Percentiles rank a stretch among this genome's conserved stretches.
Conservation (phyloP, 2,797 vertebrate genomes). For the Ctenopoma kingsleyae region DNA sequence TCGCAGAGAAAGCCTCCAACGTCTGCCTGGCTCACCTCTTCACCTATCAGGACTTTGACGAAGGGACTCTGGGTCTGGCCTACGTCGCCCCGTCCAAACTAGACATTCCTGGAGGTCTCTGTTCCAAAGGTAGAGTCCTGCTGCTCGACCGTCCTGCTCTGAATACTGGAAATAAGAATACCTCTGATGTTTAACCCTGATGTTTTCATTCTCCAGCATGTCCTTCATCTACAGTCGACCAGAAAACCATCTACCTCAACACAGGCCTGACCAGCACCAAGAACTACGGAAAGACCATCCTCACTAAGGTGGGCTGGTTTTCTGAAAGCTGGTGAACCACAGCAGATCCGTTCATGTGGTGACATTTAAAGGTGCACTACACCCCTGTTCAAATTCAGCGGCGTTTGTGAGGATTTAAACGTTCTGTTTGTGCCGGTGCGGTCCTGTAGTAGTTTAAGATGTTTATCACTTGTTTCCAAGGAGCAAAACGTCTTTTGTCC, state of each 20-base stretch:
- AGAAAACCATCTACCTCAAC: constrained; percentile 92
- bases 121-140: constrained; percentile 89
- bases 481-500: too few relatives aligned
- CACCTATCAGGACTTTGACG: constrained; percentile 98
- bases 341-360: too few relatives aligned
- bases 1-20: constrained; percentile 91
- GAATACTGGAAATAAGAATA: neutral
- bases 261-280: constrained; percentile 97
- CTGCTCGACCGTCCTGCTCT: neutral
- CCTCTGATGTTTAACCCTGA: too few relatives aligned
- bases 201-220: constrained; percentile 80
- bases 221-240: constrained; percentile 82
- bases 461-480: too few relatives aligned
- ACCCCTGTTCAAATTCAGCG: too few relatives aligned
- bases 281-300: constrained; percentile 98
- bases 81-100: constrained; percentile 94
- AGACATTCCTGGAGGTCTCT: constrained; percentile 94
- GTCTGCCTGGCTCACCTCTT: constrained; percentile 98
- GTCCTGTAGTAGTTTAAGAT: too few relatives aligned
- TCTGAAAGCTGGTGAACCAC: neutral
- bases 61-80: constrained; percentile 94
- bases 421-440: too few relatives aligned
- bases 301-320: constrained; percentile 90
- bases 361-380: too few relatives aligned
- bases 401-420: too few relatives aligned